Percentiles rank a stretch among this genome's conserved stretches.
These are phyloP conservation scores for Phyllotreta striolata DNA, from an alignment of 2,888 invertebrate species.

Conservation along the genomic window DNA sequence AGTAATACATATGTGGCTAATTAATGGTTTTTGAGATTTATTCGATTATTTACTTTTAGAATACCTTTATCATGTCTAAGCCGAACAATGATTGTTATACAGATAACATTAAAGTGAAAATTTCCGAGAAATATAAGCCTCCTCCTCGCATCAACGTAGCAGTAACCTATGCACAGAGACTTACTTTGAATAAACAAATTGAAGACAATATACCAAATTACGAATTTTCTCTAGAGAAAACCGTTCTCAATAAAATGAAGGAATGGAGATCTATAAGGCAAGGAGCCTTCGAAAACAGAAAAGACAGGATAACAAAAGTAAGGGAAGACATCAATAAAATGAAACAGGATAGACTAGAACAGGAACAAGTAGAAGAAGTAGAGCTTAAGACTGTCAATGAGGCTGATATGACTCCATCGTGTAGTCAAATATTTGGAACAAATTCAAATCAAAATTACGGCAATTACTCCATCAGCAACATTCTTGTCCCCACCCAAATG, in stretches of 20 bases:
- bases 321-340: slow-evolving; percentile 56
- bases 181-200: slow-evolving; percentile 64
- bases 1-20: not conserved
- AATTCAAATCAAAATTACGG: slow-evolving; percentile 42
- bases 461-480: slow-evolving; percentile 41
- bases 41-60: slow-evolving; percentile 21
- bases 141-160: slow-evolving; percentile 75
- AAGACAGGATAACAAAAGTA: slow-evolving; percentile 62
- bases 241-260: slow-evolving; percentile 74
- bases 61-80: slow-evolving; percentile 49
- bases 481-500: slow-evolving; percentile 53
- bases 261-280: slow-evolving; percentile 75
- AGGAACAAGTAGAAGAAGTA: slow-evolving; percentile 41
- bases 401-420: slow-evolving; percentile 32
- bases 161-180: slow-evolving; percentile 64
- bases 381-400: slow-evolving; percentile 41
- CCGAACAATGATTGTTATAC: slow-evolving; percentile 65
- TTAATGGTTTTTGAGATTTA: not conserved
- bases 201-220: slow-evolving; percentile 69
- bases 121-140: slow-evolving; percentile 86
- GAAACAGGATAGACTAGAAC: slow-evolving; percentile 39
- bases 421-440: slow-evolving; percentile 26
- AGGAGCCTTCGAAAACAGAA: slow-evolving; percentile 68
- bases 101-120: slow-evolving; percentile 89
- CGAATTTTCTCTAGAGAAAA: slow-evolving; percentile 77